Evolutionary conservation across 2,797 vertebrate species (phyloP), one percentile per base, ranked within the genome.

Genomic region (Pangasius djambal): DNA sequence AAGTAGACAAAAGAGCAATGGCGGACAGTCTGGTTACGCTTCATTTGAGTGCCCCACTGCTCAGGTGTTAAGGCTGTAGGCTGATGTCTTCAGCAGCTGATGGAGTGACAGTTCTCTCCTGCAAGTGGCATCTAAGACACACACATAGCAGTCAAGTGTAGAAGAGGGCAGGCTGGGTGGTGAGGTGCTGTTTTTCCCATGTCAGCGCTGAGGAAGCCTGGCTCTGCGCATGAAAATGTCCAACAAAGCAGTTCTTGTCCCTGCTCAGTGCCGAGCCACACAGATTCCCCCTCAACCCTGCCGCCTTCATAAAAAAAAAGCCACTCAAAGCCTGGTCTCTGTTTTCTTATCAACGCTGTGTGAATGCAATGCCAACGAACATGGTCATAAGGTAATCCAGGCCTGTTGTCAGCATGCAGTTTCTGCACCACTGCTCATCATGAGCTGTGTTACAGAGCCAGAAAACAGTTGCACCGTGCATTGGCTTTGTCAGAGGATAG

Each of bases 211-310:
- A 91, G 92, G 89, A 92, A 94, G 92, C 90, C 88, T 86, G 86
- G 88, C 92, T 92, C 44, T 67, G 83, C 89, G 72, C 91, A 94
- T 90, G 93, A 93, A 95, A 92, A 90, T 88, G 86, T 34, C 94
- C 90, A 94, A 95, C 94, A 95, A 94, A 93, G 89, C 92, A 37
- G 93, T 37, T 75, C 94, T 95, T 96, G 95, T 96, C 93, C 93
- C 88, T 87, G 92, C 88, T 95, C 94, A 93, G 94, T 92, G 92
- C 93, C 92, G 92, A 94, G 91, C 90, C 89, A 90, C 89, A 91
- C 89, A 93, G 92, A 93, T 83, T 92, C 90, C 88, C 89, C 67
- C 74, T 82, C 55, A 86, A 86, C 82, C 93, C 93, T 90, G 89
- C 91, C 89, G 90, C 92, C 92, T 92, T 92, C 94, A 94, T 94